Conservation (phyloP, 2,113 vertebrate genomes). For the Nannospalax galili region DNA sequence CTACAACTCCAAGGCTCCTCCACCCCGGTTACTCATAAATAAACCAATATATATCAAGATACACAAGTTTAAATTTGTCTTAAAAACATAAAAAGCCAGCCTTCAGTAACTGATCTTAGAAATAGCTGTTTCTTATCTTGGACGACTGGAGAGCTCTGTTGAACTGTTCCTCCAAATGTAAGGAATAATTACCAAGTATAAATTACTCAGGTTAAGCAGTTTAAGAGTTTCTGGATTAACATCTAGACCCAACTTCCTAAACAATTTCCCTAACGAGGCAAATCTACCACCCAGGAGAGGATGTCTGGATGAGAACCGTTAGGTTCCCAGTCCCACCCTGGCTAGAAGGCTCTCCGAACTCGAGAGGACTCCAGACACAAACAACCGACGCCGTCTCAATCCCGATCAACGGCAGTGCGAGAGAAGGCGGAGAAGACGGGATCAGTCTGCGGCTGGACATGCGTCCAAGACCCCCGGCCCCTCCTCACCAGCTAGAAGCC, state of each 20-base stretch:
- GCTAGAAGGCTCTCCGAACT: not conserved
- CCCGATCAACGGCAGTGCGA: not conserved
- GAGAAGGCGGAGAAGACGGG: fast-evolving
- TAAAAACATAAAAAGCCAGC: not conserved
- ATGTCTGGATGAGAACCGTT: not conserved
- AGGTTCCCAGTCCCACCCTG: not conserved
- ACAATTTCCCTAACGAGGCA: not conserved
- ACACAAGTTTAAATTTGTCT: not conserved
- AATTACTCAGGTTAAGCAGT: not conserved
- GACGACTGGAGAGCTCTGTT: not conserved
- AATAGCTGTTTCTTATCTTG: not conserved
- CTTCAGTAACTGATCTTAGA: not conserved
- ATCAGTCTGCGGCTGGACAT: fast-evolving
- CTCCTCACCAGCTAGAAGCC: not conserved
- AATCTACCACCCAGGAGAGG: not conserved
- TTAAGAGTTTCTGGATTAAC: not conserved
- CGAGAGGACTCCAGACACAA: fast-evolving
- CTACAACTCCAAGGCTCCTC: not conserved
- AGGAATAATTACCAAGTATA: not conserved
- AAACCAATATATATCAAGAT: not conserved
- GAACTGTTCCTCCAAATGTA: not conserved
- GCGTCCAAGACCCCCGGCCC: not conserved
- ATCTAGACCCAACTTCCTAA: not conserved
- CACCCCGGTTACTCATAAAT: not conserved
- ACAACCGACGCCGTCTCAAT: not conserved